Evolutionary conservation across 30 jellyfish, hydroid and myxozoan genomes (phyloP).

Genomic region (Aurelia sp.): DNA sequence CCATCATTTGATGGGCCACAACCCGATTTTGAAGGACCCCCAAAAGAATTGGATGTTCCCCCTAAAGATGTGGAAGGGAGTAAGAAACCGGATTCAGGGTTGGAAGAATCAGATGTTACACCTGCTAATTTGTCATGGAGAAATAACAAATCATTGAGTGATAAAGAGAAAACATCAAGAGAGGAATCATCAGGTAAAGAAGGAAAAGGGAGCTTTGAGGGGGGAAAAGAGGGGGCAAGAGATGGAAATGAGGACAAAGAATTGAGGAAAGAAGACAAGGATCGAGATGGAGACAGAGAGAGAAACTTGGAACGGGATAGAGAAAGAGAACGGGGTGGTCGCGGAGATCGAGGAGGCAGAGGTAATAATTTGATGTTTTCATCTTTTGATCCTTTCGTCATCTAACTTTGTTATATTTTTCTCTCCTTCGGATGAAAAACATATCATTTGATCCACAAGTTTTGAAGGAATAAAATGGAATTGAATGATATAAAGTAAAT

Average conservation of each 20-base stretch:
- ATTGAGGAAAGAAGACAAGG: slow-evolving; percentile 49
- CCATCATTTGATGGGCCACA: slow-evolving; percentile 31
- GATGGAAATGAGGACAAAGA: slow-evolving; percentile 22
- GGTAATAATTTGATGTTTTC: not conserved
- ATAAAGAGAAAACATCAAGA: not conserved
- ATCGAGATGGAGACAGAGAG: slow-evolving; percentile 67
- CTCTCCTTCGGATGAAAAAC: too few relatives aligned
- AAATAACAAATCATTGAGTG: not conserved
- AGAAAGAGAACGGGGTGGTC: slow-evolving; percentile 20
- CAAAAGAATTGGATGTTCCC: not conserved
- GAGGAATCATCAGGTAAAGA: slow-evolving; percentile 1
- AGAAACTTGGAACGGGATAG: slow-evolving; percentile 66
- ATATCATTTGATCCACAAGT: too few relatives aligned
- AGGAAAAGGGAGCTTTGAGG: slow-evolving; percentile 6
- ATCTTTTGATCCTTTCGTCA: too few relatives aligned
- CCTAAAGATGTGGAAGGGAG: not conserved
- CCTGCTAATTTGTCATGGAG: slow-evolving; percentile 41
- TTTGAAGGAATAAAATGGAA: too few relatives aligned
- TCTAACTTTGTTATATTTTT: too few relatives aligned
- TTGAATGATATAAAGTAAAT: too few relatives aligned
- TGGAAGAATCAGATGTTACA: slow-evolving; percentile 7
- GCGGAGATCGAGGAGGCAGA: slow-evolving; percentile 68
- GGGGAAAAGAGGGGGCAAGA: slow-evolving; percentile 27
- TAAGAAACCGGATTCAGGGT: not conserved
- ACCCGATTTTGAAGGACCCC: slow-evolving; percentile 30